Conservation (phyloP, 2,113 vertebrate species). For the Chlorocebus sabaeus region DNA sequence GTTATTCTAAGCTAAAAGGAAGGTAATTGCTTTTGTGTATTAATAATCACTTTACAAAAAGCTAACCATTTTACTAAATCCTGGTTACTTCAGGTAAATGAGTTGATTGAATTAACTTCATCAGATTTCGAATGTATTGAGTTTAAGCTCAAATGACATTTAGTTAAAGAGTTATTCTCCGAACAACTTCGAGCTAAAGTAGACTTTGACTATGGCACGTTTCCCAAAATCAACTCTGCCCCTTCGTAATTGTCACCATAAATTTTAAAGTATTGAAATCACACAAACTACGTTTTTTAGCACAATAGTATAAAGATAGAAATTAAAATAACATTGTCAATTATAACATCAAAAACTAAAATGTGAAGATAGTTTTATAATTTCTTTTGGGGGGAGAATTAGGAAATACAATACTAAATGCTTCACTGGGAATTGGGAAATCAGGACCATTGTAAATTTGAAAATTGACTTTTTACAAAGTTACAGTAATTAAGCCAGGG, state of each 20-base stretch:
- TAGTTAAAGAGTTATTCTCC: background rate
- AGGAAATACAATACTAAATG: background rate
- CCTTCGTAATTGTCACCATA: background rate
- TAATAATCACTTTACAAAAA: background rate
- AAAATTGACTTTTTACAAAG: background rate
- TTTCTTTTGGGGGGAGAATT: background rate
- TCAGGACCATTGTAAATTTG: background rate
- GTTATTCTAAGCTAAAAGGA: background rate
- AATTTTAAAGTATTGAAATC: background rate
- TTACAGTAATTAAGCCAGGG: background rate
- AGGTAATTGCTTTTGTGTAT: background rate
- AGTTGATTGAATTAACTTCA: background rate
- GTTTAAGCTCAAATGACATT: background rate
- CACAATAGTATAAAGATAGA: background rate
- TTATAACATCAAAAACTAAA: background rate
- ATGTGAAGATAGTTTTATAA: background rate
- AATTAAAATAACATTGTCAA: background rate
- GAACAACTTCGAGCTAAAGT: background rate
- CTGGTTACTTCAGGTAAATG: background rate
- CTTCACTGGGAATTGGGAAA: background rate
- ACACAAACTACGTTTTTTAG: background rate
- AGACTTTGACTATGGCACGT: background rate
- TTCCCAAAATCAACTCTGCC: background rate
- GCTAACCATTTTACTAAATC: background rate
- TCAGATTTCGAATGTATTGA: background rate